Evolutionary conservation across 2,113 vertebrate genomes (phyloP).

Genomic region (Periophthalmus modestus): DNA sequence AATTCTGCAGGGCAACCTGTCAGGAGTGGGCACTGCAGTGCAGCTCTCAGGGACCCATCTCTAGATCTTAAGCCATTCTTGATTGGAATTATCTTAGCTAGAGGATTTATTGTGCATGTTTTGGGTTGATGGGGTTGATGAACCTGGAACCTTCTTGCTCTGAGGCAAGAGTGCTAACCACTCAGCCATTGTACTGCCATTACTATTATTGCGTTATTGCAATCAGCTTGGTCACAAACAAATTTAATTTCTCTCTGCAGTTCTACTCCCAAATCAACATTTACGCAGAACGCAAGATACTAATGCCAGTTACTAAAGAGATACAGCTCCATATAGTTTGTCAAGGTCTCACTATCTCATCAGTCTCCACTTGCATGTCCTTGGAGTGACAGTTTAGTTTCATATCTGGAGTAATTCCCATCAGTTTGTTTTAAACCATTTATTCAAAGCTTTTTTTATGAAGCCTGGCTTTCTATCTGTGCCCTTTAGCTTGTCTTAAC

Average conservation of each 20-base stretch:
- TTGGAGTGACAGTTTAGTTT: neutral
- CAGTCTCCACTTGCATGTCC: neutral
- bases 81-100: no score
- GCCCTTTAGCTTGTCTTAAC: neutral
- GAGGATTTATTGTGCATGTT: no score
- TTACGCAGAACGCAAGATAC: slow-evolving; percentile 22
- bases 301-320: slow-evolving; percentile 15
- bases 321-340: slow-evolving; percentile 30
- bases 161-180: no score
- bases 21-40: no score
- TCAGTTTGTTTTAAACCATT: slow-evolving; percentile 7
- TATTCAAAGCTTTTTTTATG: neutral
- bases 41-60: no score
- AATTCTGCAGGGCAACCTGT: no score
- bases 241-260: neutral
- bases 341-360: slow-evolving; percentile 10
- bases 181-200: no score
- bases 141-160: no score
- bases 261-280: slow-evolving; percentile 13
- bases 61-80: no score
- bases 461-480: neutral
- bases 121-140: no score
- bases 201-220: neutral
- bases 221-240: neutral
- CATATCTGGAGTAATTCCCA: neutral